Evolutionary conservation across 2,888 invertebrate genomes (phyloP), one percentile per base, ranked within the genome.

Genomic region (Exocentrus adspersus): DNA sequence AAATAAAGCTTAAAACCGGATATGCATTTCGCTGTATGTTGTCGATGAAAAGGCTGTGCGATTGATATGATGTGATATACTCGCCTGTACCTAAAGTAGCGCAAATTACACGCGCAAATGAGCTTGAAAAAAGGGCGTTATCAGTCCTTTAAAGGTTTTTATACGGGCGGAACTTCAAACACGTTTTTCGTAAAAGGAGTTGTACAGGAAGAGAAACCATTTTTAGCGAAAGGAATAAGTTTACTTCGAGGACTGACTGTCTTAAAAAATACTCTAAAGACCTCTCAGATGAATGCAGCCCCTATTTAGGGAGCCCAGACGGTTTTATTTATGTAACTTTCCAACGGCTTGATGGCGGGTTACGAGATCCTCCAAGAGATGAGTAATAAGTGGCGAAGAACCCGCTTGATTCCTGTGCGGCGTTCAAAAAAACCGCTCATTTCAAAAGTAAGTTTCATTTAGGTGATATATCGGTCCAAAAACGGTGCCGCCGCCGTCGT

Each of bases 271-370:
- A n/a, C n/a, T n/a, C n/a, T n/a, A n/a, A n/a, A n/a, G n/a, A n/a
- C n/a, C n/a, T n/a, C n/a, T n/a, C n/a, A n/a, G n/a, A n/a, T n/a
- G n/a, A n/a, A n/a, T n/a, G n/a, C n/a, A n/a, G n/a, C n/a, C 53
- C 41, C 41, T 21, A 37, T 53, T 53, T 53, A 37, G n/a, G 19
- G 42, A 41, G 19, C 19, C 51, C 17, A 51, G 32, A 51, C 51
- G 42, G 20, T 42, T 53, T 53, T 53, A 53, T 53, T 53, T 53
- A 42, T 52, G 21, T 41, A 53, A 37, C 37, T 53, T 53, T 14
- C 19, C 21, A 42, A 37, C n/a, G n/a, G 10, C 53, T 41, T 5
- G 14, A 42, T 9, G 20, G 41, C 7, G n/a, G n/a, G n/a, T n/a
- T n/a, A n/a, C n/a, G n/a, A n/a, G n/a, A n/a, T n/a, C n/a, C 53